Conservation (phyloP, 2,113 vertebrate genomes). For the Bothrops jararaca region DNA sequence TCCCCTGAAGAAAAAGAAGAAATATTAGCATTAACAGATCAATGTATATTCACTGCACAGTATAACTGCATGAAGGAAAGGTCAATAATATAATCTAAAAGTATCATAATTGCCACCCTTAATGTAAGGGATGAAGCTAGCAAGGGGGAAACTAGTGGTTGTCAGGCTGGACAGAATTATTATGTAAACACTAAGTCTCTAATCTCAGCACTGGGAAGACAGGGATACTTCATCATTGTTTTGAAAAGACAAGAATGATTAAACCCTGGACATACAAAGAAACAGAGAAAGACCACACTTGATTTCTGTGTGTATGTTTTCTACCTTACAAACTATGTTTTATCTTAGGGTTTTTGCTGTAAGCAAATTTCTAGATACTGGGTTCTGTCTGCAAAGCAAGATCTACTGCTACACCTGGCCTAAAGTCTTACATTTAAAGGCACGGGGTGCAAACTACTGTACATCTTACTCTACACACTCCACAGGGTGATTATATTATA, state of each 20-base stretch:
- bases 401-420: background rate
- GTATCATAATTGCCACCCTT: background rate
- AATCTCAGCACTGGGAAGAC: background rate
- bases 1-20: conserved; percentile 72
- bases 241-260: background rate
- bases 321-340: background rate
- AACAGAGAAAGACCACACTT: background rate
- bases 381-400: background rate
- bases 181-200: background rate
- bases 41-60: background rate
- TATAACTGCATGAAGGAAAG: background rate
- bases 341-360: background rate
- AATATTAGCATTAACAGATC: conserved; percentile 13
- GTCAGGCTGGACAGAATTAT: background rate
- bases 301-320: background rate
- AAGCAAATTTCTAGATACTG: background rate
- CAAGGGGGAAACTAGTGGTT: background rate
- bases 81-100: background rate
- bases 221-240: background rate
- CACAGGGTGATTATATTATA: background rate
- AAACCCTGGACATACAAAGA: background rate
- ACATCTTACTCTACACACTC: background rate
- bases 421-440: background rate
- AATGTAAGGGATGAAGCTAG: background rate
- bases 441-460: background rate